Conservation (phyloP, 2,888 invertebrate genomes). For the Neria commutata region DNA sequence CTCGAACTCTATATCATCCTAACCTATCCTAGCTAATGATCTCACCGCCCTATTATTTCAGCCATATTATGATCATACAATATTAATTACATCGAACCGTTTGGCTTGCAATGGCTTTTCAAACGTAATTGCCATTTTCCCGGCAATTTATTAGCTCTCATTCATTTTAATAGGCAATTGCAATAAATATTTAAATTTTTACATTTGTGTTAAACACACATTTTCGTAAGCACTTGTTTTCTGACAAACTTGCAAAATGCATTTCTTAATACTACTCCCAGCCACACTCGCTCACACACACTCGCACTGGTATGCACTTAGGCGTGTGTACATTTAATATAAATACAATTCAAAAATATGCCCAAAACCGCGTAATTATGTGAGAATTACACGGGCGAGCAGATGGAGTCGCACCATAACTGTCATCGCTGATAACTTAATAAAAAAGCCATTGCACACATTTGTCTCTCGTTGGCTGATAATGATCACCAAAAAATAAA, state of each 20-base stretch:
- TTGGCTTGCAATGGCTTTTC: too few species aligned
- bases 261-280: background rate
- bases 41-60: too few species aligned
- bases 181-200: too few species aligned
- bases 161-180: too few species aligned
- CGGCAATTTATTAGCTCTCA: too few species aligned
- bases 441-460: constrained; percentile 52
- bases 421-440: constrained; percentile 47
- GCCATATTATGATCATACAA: too few species aligned
- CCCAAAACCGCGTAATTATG: background rate
- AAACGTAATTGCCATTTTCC: too few species aligned
- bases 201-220: background rate
- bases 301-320: background rate
- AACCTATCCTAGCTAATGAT: too few species aligned
- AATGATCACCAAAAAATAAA: constrained; percentile 40
- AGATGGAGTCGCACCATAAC: constrained; percentile 33
- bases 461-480: constrained; percentile 53
- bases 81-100: too few species aligned
- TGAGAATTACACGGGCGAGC: background rate
- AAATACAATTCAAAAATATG: background rate
- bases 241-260: background rate
- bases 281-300: background rate
- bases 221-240: background rate
- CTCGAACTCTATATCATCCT: too few species aligned
- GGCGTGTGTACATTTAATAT: background rate